Percentiles rank a stretch among this genome's conserved stretches.
Evolutionary conservation across 2,888 invertebrate species (phyloP).

Genomic region (Limenitis camilla): DNA sequence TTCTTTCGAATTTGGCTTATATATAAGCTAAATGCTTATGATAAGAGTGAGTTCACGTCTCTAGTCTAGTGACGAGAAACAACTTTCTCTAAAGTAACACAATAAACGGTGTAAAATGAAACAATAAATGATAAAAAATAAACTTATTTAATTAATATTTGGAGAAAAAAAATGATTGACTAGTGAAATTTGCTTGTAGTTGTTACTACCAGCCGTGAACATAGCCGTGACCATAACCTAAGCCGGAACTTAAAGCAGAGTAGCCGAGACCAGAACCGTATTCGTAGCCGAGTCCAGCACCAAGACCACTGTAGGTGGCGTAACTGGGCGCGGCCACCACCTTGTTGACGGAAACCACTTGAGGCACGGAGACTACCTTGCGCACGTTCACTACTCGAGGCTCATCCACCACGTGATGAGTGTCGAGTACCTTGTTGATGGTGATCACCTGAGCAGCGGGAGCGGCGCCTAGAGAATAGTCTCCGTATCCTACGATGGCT

Average conservation of each 20-base stretch:
- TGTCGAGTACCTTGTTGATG: conserved; percentile 42
- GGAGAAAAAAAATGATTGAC: too few relatives aligned
- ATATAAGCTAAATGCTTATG: too few relatives aligned
- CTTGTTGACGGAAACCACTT: conserved; percentile 48
- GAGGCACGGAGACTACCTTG: conserved; percentile 43
- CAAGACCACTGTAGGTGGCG: conserved; percentile 26
- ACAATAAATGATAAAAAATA: too few relatives aligned
- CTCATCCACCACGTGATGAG: conserved; percentile 35
- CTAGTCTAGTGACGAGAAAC: too few relatives aligned
- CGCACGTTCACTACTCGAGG: conserved; percentile 41
- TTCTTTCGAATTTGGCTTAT: too few relatives aligned
- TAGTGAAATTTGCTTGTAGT: too few relatives aligned
- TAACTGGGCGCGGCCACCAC: conserved; percentile 37
- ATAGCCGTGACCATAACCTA: not conserved
- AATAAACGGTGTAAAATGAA: too few relatives aligned
- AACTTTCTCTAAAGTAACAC: too few relatives aligned
- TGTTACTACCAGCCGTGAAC: too few relatives aligned
- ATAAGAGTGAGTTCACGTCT: too few relatives aligned
- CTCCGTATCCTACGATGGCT: conserved; percentile 20
- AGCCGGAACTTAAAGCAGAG: conserved; percentile 9
- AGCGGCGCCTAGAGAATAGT: conserved; percentile 25
- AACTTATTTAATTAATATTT: too few relatives aligned
- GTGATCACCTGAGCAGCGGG: conserved; percentile 32
- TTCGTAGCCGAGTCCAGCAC: conserved; percentile 21
- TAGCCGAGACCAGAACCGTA: conserved; percentile 20